A percentile compares a stretch with the other conserved stretches of the same genome.
phyloP scores from a whole-genome alignment of 2,888 invertebrate genomes.

The Nomada ruficornis region DNA sequence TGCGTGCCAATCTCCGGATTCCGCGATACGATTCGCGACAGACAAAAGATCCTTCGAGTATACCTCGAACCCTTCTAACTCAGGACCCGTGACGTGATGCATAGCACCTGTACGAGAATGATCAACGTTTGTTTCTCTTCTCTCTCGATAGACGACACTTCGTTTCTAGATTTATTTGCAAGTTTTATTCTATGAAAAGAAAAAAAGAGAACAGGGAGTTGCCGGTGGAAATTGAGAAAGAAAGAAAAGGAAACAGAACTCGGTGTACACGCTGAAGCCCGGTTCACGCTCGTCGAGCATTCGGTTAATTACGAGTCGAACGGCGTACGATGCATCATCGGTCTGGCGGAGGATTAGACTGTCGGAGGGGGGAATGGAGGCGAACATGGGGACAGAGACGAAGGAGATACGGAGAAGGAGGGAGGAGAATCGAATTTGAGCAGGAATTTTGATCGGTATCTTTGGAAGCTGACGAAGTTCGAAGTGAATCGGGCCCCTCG shows the following conservation, averaged over 20 bases:
- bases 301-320: constrained; percentile 65
- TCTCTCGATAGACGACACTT: constrained; percentile 31
- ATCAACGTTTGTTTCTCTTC: constrained; percentile 38
- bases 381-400: constrained; percentile 8
- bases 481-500: constrained; percentile 74
- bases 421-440: constrained; percentile 17
- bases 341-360: constrained; percentile 29
- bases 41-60: not conserved
- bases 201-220: not conserved
- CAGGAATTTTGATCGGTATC: constrained; percentile 71
- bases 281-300: constrained; percentile 68
- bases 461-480: constrained; percentile 76
- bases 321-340: constrained; percentile 65
- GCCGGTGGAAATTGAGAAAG: constrained; percentile 70
- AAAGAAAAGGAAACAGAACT: constrained; percentile 75
- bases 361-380: constrained; percentile 10
- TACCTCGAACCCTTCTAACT: constrained; percentile 6
- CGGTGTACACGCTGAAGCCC: constrained; percentile 62
- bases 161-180: constrained; percentile 73
- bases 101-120: constrained; percentile 51
- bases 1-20: no score
- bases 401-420: constrained; percentile 1
- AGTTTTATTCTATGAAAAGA: constrained; percentile 79
- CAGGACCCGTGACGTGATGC: constrained; percentile 17
- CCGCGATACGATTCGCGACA: not conserved